phyloP scores from a whole-genome alignment of 2,797 vertebrate genomes.

The Zalophus californianus region DNA sequence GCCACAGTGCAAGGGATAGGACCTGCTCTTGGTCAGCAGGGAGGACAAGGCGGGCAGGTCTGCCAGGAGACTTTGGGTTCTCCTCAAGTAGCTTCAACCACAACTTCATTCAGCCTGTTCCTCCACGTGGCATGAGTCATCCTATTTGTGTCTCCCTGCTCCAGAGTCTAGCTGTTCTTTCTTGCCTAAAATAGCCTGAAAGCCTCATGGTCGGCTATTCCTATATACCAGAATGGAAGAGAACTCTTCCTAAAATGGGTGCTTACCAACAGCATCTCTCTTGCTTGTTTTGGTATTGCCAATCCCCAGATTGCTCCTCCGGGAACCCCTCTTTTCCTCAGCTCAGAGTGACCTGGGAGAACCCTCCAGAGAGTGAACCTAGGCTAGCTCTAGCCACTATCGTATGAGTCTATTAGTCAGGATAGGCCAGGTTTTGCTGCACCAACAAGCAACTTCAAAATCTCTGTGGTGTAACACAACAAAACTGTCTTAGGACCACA shows the following conservation, averaged over 20 bases:
- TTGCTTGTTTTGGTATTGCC: neutral
- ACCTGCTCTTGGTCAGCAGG: neutral
- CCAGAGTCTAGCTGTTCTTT: slow-evolving; percentile 17
- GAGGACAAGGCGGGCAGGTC: neutral
- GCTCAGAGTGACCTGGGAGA: neutral
- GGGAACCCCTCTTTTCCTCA: neutral
- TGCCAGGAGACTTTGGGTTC: neutral
- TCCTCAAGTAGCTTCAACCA: neutral
- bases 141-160: neutral
- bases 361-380: neutral
- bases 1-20: neutral
- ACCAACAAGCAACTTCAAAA: slow-evolving; percentile 15
- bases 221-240: neutral
- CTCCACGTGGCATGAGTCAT: neutral
- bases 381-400: neutral
- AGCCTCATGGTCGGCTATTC: neutral
- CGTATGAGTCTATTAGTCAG: neutral
- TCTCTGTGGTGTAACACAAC: neutral
- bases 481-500: neutral
- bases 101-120: neutral
- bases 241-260: neutral
- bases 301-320: neutral
- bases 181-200: neutral
- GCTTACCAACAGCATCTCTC: neutral
- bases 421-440: neutral